Conservation (phyloP, 2,797 vertebrate genomes). For the Coluber constrictor region DNA sequence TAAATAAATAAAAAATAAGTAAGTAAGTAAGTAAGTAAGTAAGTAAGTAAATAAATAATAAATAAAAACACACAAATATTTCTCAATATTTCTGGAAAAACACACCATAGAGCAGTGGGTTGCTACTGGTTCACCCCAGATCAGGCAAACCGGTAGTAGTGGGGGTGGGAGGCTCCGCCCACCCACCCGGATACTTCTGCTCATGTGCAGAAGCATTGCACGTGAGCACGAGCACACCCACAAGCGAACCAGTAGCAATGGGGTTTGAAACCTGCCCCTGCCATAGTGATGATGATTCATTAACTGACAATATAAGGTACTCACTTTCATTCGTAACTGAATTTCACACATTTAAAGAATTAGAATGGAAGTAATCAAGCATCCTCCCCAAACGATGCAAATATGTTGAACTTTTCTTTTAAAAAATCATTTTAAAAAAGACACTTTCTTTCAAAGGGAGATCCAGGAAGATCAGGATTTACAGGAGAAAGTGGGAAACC, state of each 20-base stretch:
- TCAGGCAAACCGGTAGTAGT: too few species aligned
- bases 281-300: background rate
- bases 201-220: too few species aligned
- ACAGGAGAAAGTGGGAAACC: constrained; percentile 72
- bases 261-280: too few species aligned
- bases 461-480: constrained; percentile 70
- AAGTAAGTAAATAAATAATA: too few species aligned
- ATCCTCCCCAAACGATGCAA: background rate
- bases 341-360: background rate
- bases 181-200: too few species aligned
- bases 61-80: background rate
- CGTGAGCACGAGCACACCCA: too few species aligned
- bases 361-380: background rate
- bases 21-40: too few species aligned
- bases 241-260: too few species aligned
- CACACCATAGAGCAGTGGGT: background rate
- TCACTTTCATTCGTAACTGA: background rate
- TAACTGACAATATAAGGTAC: background rate
- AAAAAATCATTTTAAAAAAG: background rate
- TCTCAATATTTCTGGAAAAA: background rate
- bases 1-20: too few species aligned
- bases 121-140: too few species aligned
- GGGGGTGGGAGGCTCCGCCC: too few species aligned
- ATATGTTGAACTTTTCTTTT: background rate
- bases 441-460: constrained; percentile 71